These are phyloP conservation scores for Melolontha melolontha DNA, from an alignment of 2,888 invertebrate genomes.

Conservation along the genomic window DNA sequence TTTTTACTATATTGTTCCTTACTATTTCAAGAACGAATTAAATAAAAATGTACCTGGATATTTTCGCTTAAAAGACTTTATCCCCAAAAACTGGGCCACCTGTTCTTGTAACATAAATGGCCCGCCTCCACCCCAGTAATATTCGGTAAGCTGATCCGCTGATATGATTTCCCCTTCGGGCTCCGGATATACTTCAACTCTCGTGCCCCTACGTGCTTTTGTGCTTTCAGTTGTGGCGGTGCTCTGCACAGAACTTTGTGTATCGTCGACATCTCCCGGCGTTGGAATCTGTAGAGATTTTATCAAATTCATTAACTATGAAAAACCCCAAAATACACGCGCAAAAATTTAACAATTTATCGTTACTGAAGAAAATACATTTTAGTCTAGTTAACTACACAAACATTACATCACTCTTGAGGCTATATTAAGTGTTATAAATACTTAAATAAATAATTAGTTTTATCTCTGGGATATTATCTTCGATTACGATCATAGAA, in stretches of 20 bases:
- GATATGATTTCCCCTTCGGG: constrained; percentile 66
- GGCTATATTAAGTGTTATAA: not conserved
- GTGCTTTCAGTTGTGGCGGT: constrained; percentile 76
- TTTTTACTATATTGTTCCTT: too few species aligned
- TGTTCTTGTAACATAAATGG: constrained; percentile 97
- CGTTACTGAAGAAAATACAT: too few species aligned
- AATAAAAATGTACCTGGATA: constrained; percentile 88
- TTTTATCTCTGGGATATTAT: constrained; percentile 16
- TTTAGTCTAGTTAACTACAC: too few species aligned
- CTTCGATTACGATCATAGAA: constrained; percentile 12
- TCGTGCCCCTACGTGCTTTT: constrained; percentile 57
- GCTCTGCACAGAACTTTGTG: constrained; percentile 86
- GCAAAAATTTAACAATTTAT: too few species aligned
- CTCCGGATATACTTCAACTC: constrained; percentile 60
- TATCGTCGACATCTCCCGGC: constrained; percentile 72
- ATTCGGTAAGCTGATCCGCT: constrained; percentile 92
- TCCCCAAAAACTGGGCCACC: constrained; percentile 92
- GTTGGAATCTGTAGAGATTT: constrained; percentile 40
- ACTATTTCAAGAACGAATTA: too few species aligned
- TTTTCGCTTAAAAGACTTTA: constrained; percentile 97
- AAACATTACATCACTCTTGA: too few species aligned
- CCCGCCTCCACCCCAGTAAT: constrained; percentile 87
- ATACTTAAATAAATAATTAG: not conserved
- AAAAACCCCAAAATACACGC: not conserved
- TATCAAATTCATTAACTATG: constrained; percentile 19